Evolutionary conservation across 2,888 invertebrate genomes (phyloP), one percentile per base, ranked within the genome.

Genomic region (Argyra leucocephala): DNA sequence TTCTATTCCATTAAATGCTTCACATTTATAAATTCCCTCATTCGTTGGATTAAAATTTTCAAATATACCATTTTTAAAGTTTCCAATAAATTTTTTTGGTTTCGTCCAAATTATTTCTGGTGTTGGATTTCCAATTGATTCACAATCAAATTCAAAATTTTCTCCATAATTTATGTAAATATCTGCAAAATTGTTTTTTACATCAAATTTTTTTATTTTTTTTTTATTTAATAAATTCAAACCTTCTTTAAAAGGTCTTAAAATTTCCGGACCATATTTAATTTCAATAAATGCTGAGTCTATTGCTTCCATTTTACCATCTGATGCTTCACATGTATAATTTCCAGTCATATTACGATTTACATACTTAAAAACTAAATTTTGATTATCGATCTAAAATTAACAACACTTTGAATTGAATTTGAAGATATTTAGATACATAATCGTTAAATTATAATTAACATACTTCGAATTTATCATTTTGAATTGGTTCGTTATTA

Each of bases 11-110:
- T 71, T 71, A 7, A 65, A 62, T 0, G 72, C 74, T 64, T 65
- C 63, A 65, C 76, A 76, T 2, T 63, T 67, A 66, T 75, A 76
- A 31, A 57, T 61, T 26, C 74, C 75, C 65, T 71, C 70, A 65
- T 74, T 68, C n/a, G 66, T 64, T 2, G 63, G 59, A 26, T 63
- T 65, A 58, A 71, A 68, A 62, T 66, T 64, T 57, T 62, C 12
- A 57, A 72, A 67, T 57, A 3, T 22, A 22, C 62, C 59, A 12
- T 61, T 64, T 58, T 62, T 57, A 18, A 65, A 65, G 61, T 22
- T 62, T 12, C 0, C 3, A 9, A 12, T n/a, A 18, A 31, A 7
- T 4, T 21, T 12, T 6, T n/a, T 22, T 26, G 31, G 7, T n/a
- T 63, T 57, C 22, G 26, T 31, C 70, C 70, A 69, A 36, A 58